Base-by-base conservation (phyloP, 2,888 invertebrate species). In the Trichopoda pennipes region DNA sequence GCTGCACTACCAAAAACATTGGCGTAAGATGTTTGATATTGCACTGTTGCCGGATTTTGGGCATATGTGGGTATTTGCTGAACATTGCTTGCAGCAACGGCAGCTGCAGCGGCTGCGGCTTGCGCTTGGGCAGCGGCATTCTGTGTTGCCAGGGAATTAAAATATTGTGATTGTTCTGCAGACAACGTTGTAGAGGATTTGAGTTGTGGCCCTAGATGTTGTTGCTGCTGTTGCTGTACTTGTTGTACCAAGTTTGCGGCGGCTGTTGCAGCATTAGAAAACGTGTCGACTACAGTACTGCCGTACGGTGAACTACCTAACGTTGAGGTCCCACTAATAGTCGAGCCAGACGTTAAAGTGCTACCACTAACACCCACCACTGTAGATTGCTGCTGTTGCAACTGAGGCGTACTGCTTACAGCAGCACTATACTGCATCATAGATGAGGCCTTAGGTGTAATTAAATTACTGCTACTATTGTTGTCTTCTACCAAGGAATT, bases 121-220 rank as follows among this genome's bases (percentile, higher is more conserved):
- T 77, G 75, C 7, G 79, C 79, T 63, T 77, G 75, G 35, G 83
- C 86, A 10, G 85, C 85, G 14, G 85, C 85, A 85, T 87, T 88
- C 80, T 91, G 91, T 75, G 91, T 89, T 76, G 91, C 87, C 85
- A 91, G 87, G 70, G 91, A 91, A 87, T 91, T 93, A 77, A 94
- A 92, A 91, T 94, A 94, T 92, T 94, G 94, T 88, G 94, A 93
- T 91, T 94, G 94, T 87, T 93, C 94, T 61, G 93, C 94, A 73
- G 93, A 92, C 85, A 94, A 88, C 56, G 92, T 92, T 21, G 93
- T 93, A 42, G 92, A 90, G 90, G 93, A 92, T 83, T 93, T 93
- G 89, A 93, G 91, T 16, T 93, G 93, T 90, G 93, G 92, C 32
- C 70, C 78, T 28, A 81, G 60, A 58, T 81, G 85, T 69, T 80